phyloP scores from a whole-genome alignment of 2,113 vertebrate species.

The Phalacrocorax aristotelis region DNA sequence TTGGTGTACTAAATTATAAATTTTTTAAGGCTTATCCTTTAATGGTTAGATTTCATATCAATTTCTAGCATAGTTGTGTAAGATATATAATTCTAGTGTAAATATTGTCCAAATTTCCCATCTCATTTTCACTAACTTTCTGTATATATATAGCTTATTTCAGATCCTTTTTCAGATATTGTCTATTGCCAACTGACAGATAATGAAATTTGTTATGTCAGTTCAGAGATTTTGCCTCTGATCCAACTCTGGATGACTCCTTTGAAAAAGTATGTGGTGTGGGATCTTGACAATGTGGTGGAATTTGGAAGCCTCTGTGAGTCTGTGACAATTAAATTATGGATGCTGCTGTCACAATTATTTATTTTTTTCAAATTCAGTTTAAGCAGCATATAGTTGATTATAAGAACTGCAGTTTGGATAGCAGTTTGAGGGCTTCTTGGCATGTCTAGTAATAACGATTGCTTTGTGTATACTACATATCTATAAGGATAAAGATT shows the following conservation, averaged over 20 bases:
- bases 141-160: not conserved
- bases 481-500: not conserved
- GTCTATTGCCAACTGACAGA: not conserved
- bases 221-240: not conserved
- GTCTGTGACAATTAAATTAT: not conserved
- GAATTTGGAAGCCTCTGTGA: not conserved
- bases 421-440: not conserved
- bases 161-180: not conserved
- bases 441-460: not conserved
- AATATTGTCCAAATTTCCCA: not conserved
- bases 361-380: not conserved
- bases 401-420: not conserved
- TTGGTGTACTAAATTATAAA: not conserved
- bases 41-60: not conserved
- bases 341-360: not conserved
- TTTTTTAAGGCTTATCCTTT: not conserved
- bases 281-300: not conserved
- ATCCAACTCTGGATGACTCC: not conserved
- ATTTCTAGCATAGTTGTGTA: not conserved
- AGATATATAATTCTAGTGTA: not conserved
- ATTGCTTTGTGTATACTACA: not conserved
- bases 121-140: not conserved
- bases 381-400: not conserved
- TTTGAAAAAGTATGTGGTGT: not conserved
- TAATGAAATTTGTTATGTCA: not conserved